Base-by-base conservation (phyloP, 2,888 invertebrate species). In the Synanthedon andrenaeformis region DNA sequence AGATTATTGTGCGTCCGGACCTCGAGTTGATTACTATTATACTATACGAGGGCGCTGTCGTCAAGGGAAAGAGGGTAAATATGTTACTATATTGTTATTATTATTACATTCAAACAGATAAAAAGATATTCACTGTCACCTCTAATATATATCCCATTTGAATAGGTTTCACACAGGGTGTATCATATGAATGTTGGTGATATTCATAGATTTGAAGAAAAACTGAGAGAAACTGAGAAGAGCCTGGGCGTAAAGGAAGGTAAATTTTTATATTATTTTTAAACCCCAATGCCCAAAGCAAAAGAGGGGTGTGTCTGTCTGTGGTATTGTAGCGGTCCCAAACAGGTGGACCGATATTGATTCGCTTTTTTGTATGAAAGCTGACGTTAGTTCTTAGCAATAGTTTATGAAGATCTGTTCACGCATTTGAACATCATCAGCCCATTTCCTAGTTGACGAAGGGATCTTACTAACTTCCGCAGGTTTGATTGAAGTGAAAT, bases 161-260 rank as follows among this genome's bases (percentile, higher is more conserved):
- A 35, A 35, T 10, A 35, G 35, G 35, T 35, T 10, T 89, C 89
- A 28, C 90, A 91, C 57, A 90, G 91, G 58, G 91, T 92, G 10
- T 96, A 90, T 72, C 93, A 94, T 63, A 95, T 97, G 94, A 94
- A 94, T 70, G 92, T 96, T 8, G 93, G 94, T 0, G 94, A 96
- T 70, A 91, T 94, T 35, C 91, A 92, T 53, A 92, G 93, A 61
- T 96, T 98, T 76, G 98, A 99, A 79, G 94, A 94, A 65, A 97
- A 96, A 80, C 81, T 99, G 35, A 89, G 98, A 41, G 92, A 93
- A 62, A 94, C 93, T 0, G 98, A 99, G 79, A 88, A 90, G 53
- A 90, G 89, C 45, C 82, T 98, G 45, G 96, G 96, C 12, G 94
- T 98, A 51, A 89, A 89, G 67, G 92, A 94, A 72, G 95, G 93